Evolutionary conservation across 2,888 invertebrate genomes (phyloP).

Genomic region (Seira sanloemensis): DNA sequence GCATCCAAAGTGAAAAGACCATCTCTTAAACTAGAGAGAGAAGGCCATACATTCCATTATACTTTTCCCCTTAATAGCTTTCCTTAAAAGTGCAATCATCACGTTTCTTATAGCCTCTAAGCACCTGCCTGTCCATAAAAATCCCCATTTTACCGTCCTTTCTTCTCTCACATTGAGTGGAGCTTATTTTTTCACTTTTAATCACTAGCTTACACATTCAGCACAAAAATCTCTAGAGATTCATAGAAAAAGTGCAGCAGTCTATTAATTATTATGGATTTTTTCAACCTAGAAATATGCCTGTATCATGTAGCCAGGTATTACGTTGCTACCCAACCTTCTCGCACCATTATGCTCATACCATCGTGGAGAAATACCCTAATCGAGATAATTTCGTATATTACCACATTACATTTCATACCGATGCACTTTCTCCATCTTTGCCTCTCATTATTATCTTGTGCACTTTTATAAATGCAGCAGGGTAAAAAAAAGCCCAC

Average conservation of each 20-base stretch:
- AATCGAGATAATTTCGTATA: background rate
- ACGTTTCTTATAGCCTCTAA: background rate
- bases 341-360: constrained; percentile 15
- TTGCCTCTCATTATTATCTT: constrained; percentile 36
- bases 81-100: background rate
- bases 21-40: background rate
- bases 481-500: too few relatives aligned
- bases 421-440: constrained; percentile 24
- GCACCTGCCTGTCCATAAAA: background rate
- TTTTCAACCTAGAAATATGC: constrained; percentile 13
- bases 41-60: background rate
- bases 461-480: constrained; percentile 25
- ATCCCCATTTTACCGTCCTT: constrained; percentile 26
- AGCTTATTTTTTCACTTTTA: too few relatives aligned
- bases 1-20: background rate
- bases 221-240: constrained; percentile 23
- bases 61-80: background rate
- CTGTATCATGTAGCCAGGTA: background rate
- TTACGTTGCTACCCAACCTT: too few relatives aligned
- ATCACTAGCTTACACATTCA: constrained; percentile 41
- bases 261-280: background rate
- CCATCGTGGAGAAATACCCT: too few relatives aligned
- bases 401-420: constrained; percentile 18
- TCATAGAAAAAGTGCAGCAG: background rate
- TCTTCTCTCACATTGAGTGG: too few relatives aligned